phyloP scores from a whole-genome alignment of 2,797 vertebrate genomes.

The Neopelma chrysocephalum region DNA sequence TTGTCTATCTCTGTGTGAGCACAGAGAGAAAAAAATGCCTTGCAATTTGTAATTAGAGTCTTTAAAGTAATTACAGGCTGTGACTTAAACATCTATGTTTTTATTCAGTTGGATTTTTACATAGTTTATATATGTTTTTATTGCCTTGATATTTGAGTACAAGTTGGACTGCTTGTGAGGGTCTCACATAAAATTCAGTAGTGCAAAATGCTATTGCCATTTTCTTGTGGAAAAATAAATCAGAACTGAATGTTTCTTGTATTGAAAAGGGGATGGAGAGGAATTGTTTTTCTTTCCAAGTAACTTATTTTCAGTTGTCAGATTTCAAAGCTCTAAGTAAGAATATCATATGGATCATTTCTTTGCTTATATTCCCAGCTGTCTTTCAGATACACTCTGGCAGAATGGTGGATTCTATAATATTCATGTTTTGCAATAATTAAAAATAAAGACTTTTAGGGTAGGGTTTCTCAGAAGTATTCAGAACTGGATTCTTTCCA shows the following conservation, averaged over 20 bases:
- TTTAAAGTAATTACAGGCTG: not conserved
- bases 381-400: not conserved
- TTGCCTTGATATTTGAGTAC: not conserved
- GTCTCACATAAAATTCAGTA: not conserved
- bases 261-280: not conserved
- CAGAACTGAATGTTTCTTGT: not conserved
- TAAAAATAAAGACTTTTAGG: not conserved
- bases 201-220: not conserved
- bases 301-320: conserved; percentile 2
- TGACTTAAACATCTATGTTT: not conserved
- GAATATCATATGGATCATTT: not conserved
- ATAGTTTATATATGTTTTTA: not conserved
- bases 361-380: not conserved
- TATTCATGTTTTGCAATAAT: not conserved
- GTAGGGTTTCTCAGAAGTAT: not conserved
- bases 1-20: not conserved
- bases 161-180: not conserved
- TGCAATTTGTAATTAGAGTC: not conserved
- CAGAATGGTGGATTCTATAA: not conserved
- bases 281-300: not conserved
- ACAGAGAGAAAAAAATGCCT: not conserved
- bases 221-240: conserved; percentile 2
- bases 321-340: not conserved
- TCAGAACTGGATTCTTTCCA: not conserved
- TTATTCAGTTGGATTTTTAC: not conserved